Base-by-base conservation (phyloP, 1,140 invertebrate species). In the Euwallacea similis region DNA sequence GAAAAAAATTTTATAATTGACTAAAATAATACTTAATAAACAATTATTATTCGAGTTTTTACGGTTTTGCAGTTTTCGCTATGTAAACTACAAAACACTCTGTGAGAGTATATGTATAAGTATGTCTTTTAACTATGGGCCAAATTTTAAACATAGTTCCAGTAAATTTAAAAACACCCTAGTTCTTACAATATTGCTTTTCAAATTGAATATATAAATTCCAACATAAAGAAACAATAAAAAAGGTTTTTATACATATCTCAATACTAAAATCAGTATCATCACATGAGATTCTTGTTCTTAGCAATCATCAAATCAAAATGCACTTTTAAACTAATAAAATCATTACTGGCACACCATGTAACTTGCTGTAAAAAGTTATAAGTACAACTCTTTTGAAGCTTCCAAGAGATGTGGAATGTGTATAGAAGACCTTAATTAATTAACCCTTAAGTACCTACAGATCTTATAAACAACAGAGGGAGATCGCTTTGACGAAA, bases 381-480 rank as follows among this genome's bases (percentile, higher is more conserved):
- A 60, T 60, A 41, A 60, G 58, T 42, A 60, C 58, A 42, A 60
- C 41, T n/a, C 42, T 60, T 42, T 33, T 42, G 58, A 42, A 60
- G 21, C 21, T 33, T 33, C 21, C 21, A 33, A 4, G 21, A 33
- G 4, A 60, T 60, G 58, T 60, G n/a, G 42, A 60, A 60, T 42
- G 33, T 42, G 2, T 13, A 42, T 42, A 60, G 13, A 63, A 63
- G 41, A 33, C n/a, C 64, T 66, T 65, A 65, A 66, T 41, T 55
- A 66, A 55, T 33, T 33, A 33, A 66, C 47, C 42, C 53, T n/a
- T 66, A 66, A 66, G 64, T 66, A 66, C 64, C 64, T 66, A 15
- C 21, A 33, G 21, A 33, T 33, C 4, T 33, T 33, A 33, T 33
- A 33, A 66, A n/a, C n/a, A 66, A 42, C 47, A 55, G 9, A 33